Base-by-base conservation (phyloP, 2,888 invertebrate species). In the Hyposoter didymator region DNA sequence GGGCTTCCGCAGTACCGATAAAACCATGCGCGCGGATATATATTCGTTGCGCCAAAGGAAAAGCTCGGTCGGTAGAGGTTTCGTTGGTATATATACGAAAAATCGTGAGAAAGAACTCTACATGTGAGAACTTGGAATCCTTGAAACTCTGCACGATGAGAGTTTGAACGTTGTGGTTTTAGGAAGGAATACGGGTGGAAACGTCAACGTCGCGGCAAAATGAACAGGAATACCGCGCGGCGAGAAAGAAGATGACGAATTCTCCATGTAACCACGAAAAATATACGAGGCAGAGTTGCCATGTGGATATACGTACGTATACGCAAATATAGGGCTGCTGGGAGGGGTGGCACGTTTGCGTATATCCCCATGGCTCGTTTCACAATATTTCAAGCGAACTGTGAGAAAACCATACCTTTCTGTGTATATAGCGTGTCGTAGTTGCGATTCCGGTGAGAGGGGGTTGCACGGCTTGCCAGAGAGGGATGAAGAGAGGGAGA, bases 351-450 rank as follows among this genome's bases (percentile, higher is more conserved):
- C 69, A 32, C 55, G 32, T 84, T 82, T 76, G 79, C 87, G 89
- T 88, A 87, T 87, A 83, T 88, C 88, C 88, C 88, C 82, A 88
- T 87, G 86, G 87, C 88, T 89, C 89, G 90, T 90, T 91, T 88
- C 90, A 90, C 90, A 90, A 92, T 93, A 93, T 93, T 92, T 92
- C 91, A 90, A 88, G 87, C 88, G 86, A 88, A 87, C 87, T 88
- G 80, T 75, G 74, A 62, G 72, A 80, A 86, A 87, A 47, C 22
- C 59, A 28, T 73, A 32, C n/a, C 22, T 28, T 19, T 22, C 7
- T 28, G 28, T 43, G 39, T 55, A 28, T 32, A 28, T n/a, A 32
- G n/a, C 78, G 22, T 45, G 45, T 47, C 28, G 47, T 52, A 64
- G 82, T 76, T 75, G 82, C 84, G 78, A 79, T 84, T 82, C 73